Base-by-base conservation (phyloP, 2,888 invertebrate species). In the Coecobrya sp. region DNA sequence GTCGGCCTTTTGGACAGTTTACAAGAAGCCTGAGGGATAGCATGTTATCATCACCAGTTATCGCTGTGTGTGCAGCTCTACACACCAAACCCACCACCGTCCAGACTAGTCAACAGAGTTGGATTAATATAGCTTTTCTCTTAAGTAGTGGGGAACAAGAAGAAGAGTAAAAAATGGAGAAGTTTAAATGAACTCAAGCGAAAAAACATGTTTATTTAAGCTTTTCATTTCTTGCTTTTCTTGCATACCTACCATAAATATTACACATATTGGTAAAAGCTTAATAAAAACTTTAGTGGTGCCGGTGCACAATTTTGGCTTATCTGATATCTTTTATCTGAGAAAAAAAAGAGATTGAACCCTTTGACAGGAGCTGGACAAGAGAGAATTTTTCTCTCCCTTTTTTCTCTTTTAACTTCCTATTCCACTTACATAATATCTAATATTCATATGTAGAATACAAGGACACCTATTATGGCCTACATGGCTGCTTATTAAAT, bases 1-100 rank as follows among this genome's bases (percentile, higher is more conserved):
- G 86, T 81, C 91, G 91, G 81, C 86, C 91, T 91, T 91, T 68
- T 86, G 81, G 91, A 91, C 91, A 91, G 91, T n/a, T 91, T 81
- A 91, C 91, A 86, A 68, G 86, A 68, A 42, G 86, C 91, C 91
- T 79, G 91, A 79, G 91, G 91, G 86, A 86, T 79, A 86, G 25
- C 42, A 65, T 45, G 84, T 84, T 84, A 84, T 84, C 84, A 81
- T 76, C 73, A 81, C n/a, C 81, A 55, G 81, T 55, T 55, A 81
- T 79, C 79, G 79, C 79, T 25, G 19, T 8, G n/a, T 52, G 8
- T 62, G 30, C 81, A 25, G 10, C 52, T 10, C 25, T 22, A 52
- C 42, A 76, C n/a, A 19, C 1, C 19, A 76, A 36, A 36, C 36
- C 36, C 36, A 36, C 36, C 36, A 36, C 36, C 82, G 25, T 70